These are phyloP conservation scores for Sinocyclocheilus anophthalmus DNA, from an alignment of 2,113 vertebrate species.

Conservation along the genomic window DNA sequence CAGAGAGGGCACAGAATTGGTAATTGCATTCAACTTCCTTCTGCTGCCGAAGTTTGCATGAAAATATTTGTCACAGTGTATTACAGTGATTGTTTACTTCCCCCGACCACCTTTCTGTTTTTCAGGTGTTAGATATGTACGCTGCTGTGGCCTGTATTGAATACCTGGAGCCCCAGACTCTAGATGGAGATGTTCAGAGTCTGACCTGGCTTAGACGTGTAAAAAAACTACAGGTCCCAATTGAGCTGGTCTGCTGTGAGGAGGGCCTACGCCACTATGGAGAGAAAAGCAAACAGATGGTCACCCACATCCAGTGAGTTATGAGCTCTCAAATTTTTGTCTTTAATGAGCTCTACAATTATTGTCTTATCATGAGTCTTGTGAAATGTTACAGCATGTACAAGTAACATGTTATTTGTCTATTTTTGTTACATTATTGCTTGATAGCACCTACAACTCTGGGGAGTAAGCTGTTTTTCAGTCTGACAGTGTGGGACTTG, in stretches of 20 bases:
- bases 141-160: conserved; percentile 84
- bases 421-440: neutral
- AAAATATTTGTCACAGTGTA: neutral
- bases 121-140: conserved; percentile 80
- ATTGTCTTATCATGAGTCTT: neutral
- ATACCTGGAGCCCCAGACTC: conserved; percentile 71
- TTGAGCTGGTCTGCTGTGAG: conserved; percentile 85
- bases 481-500: neutral
- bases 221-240: conserved; percentile 82
- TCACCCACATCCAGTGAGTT: conserved; percentile 71
- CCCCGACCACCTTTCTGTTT: neutral
- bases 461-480: neutral
- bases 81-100: neutral
- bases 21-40: conserved; percentile 47
- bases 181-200: conserved; percentile 61
- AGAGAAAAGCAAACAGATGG: conserved; percentile 60
- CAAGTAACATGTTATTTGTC: neutral
- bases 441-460: neutral
- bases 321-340: too few species aligned
- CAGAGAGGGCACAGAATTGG: conserved; percentile 66
- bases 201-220: conserved; percentile 83
- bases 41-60: neutral
- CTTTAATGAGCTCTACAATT: too few species aligned
- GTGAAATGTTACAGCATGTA: neutral
- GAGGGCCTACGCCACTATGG: conserved; percentile 63